Base-by-base conservation (phyloP, 2,113 vertebrate species). In the Sakesphorus luctuosus region DNA sequence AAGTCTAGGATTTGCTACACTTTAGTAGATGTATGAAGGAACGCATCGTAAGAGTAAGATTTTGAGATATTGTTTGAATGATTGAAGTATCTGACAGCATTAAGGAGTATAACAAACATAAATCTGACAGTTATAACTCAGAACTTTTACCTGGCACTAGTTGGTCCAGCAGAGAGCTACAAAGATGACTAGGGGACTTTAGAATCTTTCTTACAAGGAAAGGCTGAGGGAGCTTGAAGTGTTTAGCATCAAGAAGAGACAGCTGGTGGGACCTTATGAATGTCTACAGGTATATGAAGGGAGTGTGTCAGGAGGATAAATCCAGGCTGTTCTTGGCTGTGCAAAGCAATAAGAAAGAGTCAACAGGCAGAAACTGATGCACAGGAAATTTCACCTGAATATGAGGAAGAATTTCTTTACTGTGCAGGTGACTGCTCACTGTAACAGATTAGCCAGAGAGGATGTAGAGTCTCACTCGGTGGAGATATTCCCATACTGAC, bases 401-500 rank as follows among this genome's bases (percentile, higher is more conserved):
- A 21, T 33, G 4, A n/a, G 36, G 33, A 59, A 9, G 33, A 59
- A 9, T 7, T 52, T 33, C 31, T 23, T 50, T 59, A n/a, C 12
- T 38, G 33, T 44, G 18, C 23, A 23, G 18, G 8, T 38, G 61
- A 24, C 23, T 7, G 1, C 4, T 10, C 33, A 24, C 23, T 7
- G 44, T 15, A 58, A 28, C 3, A 10, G 21, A 6, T 6, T 59
- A 10, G 8, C 8, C 18, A 46, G 33, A 67, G 5, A 13, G 10
- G 12, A 7, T 46, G 23, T 52, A 61, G 33, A 52, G 21, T 36
- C 10, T 66, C 26, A 10, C 12, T 24, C 29, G 7, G 15, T n/a
- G 33, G 44, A 74, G 15, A 38, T 74, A 52, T 2, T 29, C 23
- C 13, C 14, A 35, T 56, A 18, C 1, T 0, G 2, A 17, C 9